Evolutionary conservation across 2,888 invertebrate species (phyloP).

Genomic region (Saturnia japonica): DNA sequence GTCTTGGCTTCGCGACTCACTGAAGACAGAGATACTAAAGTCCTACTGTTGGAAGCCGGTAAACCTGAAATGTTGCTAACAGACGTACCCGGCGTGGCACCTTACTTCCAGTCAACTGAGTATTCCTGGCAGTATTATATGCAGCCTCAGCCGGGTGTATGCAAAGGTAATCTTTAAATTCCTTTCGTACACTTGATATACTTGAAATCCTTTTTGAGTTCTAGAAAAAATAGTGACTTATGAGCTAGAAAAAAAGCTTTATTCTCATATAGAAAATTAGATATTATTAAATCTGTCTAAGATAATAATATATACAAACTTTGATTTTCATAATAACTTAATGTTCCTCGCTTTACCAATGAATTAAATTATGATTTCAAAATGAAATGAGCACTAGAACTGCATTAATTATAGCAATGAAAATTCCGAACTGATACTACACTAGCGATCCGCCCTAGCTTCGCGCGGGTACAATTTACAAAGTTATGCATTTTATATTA

Average conservation of each 20-base stretch:
- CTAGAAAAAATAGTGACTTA: no score
- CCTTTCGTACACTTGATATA: neutral
- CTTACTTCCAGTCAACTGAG: conserved; percentile 82
- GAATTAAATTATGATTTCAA: neutral
- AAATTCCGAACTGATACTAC: neutral
- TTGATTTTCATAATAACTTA: no score
- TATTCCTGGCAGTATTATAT: conserved; percentile 88
- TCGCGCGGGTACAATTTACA: no score
- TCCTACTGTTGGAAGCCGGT: conserved; percentile 66
- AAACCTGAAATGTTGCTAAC: conserved; percentile 76
- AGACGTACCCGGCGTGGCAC: conserved; percentile 80
- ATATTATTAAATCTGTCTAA: no score
- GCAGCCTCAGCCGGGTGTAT: conserved; percentile 83
- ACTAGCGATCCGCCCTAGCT: no score
- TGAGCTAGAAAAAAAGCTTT: neutral
- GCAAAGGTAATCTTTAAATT: conserved; percentile 69
- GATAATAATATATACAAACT: no score
- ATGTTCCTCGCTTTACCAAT: no score
- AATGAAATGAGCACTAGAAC: neutral
- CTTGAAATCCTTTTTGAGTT: neutral
- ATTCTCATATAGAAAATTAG: neutral
- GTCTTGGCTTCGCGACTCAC: conserved; percentile 77
- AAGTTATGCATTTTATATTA: no score
- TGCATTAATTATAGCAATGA: neutral
- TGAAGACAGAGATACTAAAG: conserved; percentile 62